phyloP scores from a whole-genome alignment of 37 sponge, comb jelly and placozoan genomes.

The Sycon ciliatum region DNA sequence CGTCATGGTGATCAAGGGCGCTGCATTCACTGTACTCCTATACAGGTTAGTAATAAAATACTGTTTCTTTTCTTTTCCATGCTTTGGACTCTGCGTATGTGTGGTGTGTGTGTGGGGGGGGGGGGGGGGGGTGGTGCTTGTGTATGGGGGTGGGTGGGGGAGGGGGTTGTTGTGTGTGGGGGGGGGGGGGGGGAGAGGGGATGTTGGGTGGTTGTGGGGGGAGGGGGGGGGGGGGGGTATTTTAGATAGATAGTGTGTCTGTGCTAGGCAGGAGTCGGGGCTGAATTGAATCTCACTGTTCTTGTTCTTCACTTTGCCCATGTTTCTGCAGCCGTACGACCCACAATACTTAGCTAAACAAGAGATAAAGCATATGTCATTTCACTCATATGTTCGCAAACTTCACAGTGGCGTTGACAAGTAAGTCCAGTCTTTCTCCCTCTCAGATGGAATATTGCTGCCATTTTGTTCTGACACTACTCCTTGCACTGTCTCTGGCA shows the following conservation, averaged over 20 bases:
- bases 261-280: neutral
- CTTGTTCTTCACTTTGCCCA: neutral
- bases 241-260: neutral
- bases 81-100: neutral
- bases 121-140: neutral
- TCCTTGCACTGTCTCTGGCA: too few relatives aligned
- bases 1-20: slow-evolving; percentile 64
- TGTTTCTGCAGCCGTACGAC: slow-evolving; percentile 79
- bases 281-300: neutral
- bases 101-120: neutral
- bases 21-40: slow-evolving; percentile 85
- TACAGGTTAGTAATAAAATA: slow-evolving; percentile 64
- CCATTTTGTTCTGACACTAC: too few relatives aligned
- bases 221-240: neutral
- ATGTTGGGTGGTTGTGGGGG: neutral
- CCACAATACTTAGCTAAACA: slow-evolving; percentile 36
- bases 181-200: neutral
- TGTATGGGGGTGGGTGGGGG: neutral
- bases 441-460: neutral
- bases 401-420: slow-evolving; percentile 80
- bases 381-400: slow-evolving; percentile 77
- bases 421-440: slow-evolving; percentile 18
- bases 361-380: slow-evolving; percentile 85
- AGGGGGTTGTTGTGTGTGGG: neutral
- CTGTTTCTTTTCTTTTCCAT: too few relatives aligned